Percentiles rank a stretch among this genome's conserved stretches.
Evolutionary conservation across 2,797 vertebrate genomes (phyloP).

Genomic region (Sebastes iracundus): DNA sequence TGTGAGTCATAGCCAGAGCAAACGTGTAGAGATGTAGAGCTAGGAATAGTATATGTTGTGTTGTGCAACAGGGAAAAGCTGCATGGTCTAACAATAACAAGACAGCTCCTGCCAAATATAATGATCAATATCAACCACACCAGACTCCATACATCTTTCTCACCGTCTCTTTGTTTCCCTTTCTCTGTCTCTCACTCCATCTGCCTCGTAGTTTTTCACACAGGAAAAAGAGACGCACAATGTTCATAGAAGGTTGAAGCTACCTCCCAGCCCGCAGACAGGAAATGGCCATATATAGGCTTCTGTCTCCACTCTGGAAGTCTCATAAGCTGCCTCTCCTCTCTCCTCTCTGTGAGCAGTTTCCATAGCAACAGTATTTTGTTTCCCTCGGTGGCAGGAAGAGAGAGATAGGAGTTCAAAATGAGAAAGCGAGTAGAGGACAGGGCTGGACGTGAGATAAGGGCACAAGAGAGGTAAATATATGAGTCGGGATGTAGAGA

Average conservation of each 20-base stretch:
- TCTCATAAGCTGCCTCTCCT: conserved; percentile 75
- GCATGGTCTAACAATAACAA: conserved; percentile 46
- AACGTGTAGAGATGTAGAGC: conserved; percentile 37
- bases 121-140: conserved; percentile 33
- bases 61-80: conserved; percentile 51
- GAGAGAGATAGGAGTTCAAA: conserved; percentile 60
- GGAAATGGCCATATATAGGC: conserved; percentile 84
- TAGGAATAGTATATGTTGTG: conserved; percentile 44
- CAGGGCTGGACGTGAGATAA: conserved; percentile 50
- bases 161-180: not conserved
- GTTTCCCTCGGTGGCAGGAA: conserved; percentile 78
- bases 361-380: conserved; percentile 87
- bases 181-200: conserved; percentile 52
- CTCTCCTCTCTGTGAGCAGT: conserved; percentile 75
- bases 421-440: conserved; percentile 49
- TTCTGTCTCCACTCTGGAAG: conserved; percentile 72
- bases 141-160: conserved; percentile 19
- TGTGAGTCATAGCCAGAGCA: conserved; percentile 57
- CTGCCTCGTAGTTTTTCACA: conserved; percentile 48
- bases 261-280: conserved; percentile 70
- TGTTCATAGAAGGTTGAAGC: conserved; percentile 64
- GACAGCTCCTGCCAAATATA: conserved; percentile 31
- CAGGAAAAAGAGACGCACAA: conserved; percentile 44
- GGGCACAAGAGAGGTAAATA: conserved; percentile 41
- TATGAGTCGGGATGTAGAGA: conserved; percentile 13